Conservation (phyloP, 1,140 invertebrate species). For the Brachionus paranguensis region DNA sequence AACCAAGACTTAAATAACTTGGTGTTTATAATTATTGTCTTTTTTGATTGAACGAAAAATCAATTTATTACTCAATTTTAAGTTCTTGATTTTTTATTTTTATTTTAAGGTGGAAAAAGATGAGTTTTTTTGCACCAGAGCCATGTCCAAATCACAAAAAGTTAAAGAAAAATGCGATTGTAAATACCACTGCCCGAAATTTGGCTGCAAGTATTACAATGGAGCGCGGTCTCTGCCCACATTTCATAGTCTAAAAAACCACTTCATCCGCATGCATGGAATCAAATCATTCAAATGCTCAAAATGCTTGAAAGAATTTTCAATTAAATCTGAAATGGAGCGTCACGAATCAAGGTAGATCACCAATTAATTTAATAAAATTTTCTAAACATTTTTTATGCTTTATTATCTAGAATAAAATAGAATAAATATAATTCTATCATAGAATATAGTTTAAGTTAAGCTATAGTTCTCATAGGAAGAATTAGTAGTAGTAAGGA, state of each 20-base stretch:
- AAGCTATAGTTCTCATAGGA: too few species aligned
- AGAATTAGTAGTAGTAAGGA: too few species aligned
- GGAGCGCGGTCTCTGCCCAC: neutral
- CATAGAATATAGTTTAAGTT: too few species aligned
- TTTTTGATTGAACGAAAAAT: neutral
- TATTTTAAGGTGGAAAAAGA: neutral
- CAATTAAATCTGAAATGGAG: constrained; percentile 35
- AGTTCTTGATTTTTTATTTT: neutral
- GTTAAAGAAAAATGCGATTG: constrained; percentile 23
- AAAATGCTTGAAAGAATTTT: constrained; percentile 15
- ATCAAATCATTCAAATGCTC: constrained; percentile 10
- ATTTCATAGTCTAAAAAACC: constrained; percentile 34
- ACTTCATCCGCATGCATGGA: constrained; percentile 34
- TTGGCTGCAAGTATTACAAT: constrained; percentile 27
- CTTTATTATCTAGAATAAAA: neutral
- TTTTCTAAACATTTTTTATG: neutral
- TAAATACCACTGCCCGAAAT: constrained; percentile 2
- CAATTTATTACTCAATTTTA: neutral
- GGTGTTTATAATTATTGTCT: neutral
- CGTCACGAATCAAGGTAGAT: constrained; percentile 1
- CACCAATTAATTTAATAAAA: neutral
- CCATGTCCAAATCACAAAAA: constrained; percentile 17
- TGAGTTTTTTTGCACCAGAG: neutral
- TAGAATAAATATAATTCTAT: too few species aligned
- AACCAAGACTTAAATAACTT: neutral